Percentiles rank a stretch among this genome's conserved stretches.
Evolutionary conservation across 2,888 invertebrate species (phyloP).

Genomic region (Bellardia bayeri): DNA sequence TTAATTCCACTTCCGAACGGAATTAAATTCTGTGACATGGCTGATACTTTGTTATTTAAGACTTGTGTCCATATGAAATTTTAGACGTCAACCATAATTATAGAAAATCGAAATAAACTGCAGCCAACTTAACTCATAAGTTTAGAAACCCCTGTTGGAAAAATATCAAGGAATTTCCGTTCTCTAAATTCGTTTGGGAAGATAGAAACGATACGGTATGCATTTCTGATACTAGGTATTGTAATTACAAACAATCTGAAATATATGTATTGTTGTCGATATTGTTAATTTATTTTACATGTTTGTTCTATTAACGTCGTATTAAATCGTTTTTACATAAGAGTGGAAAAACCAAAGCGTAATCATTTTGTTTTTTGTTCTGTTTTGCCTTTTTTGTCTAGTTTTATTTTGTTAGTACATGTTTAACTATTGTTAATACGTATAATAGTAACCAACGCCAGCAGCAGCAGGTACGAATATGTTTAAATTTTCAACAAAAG

Average conservation of each 20-base stretch:
- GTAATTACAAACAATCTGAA: conserved; percentile 33
- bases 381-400: neutral
- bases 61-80: too few species aligned
- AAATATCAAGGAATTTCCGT: conserved; percentile 1
- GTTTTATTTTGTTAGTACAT: conserved; percentile 25
- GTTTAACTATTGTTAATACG: conserved; percentile 35
- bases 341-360: conserved; percentile 58
- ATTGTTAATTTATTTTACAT: conserved; percentile 28
- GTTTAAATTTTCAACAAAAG: conserved; percentile 9
- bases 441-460: conserved; percentile 14
- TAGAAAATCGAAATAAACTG: neutral
- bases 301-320: conserved; percentile 40
- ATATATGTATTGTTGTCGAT: conserved; percentile 22
- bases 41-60: too few species aligned
- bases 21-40: too few species aligned
- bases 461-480: neutral
- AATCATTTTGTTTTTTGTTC: conserved; percentile 41
- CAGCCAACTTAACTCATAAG: neutral
- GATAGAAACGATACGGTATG: conserved; percentile 12
- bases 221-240: conserved; percentile 30
- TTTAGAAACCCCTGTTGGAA: too few species aligned
- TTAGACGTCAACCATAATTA: too few species aligned
- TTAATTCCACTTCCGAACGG: too few species aligned
- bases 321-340: conserved; percentile 52
- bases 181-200: neutral